These are phyloP conservation scores for Bradypus variegatus DNA, from an alignment of 2,797 vertebrate genomes.

Conservation along the genomic window DNA sequence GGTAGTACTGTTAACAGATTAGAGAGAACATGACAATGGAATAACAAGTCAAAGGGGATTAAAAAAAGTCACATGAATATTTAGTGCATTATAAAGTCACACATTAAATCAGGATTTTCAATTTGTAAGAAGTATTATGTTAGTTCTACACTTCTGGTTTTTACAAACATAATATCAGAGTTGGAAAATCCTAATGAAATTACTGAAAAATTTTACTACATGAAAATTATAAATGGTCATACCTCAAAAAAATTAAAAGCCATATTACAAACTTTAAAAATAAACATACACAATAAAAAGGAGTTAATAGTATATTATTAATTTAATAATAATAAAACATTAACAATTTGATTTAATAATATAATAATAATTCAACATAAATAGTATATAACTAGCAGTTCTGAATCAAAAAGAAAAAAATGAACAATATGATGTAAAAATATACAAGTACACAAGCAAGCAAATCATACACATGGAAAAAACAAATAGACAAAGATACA, in stretches of 20 bases:
- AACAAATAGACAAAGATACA: not conserved
- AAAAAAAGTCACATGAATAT: not conserved
- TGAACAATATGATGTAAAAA: not conserved
- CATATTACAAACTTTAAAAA: not conserved
- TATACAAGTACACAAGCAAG: not conserved
- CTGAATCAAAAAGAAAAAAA: not conserved
- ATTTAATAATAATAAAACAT: too few species aligned
- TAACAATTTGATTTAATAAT: too few species aligned
- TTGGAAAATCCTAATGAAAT: not conserved
- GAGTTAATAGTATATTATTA: not conserved
- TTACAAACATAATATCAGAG: not conserved
- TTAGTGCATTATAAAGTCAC: not conserved
- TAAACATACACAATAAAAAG: not conserved
- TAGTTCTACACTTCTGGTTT: not conserved
- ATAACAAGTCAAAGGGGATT: not conserved
- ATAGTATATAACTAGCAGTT: not conserved
- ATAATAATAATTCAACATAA: too few species aligned
- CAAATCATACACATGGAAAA: not conserved
- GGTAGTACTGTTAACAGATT: not conserved
- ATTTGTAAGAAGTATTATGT: not conserved
- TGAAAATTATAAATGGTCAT: not conserved
- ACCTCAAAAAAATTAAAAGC: not conserved
- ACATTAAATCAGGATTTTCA: constrained; percentile 6
- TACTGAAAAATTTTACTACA: not conserved
- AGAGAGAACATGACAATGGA: not conserved